Conservation (phyloP, 2,888 invertebrate species). For the Amiota communis region DNA sequence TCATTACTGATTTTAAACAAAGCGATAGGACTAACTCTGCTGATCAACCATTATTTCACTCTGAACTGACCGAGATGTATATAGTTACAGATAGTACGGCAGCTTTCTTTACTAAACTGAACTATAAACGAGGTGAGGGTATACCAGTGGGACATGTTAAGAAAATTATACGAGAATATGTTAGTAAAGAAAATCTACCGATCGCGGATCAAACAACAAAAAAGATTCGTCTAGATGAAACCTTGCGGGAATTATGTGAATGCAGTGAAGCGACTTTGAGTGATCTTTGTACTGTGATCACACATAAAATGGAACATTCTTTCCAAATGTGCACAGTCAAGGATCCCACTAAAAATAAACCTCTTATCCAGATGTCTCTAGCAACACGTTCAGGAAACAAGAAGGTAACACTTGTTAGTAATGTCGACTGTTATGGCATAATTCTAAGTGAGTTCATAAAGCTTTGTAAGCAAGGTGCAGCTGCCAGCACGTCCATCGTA, state of each 20-base stretch:
- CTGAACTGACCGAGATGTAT: slow-evolving; percentile 71
- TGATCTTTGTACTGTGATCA: slow-evolving; percentile 79
- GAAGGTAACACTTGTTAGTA: slow-evolving; percentile 92
- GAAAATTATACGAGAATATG: slow-evolving; percentile 81
- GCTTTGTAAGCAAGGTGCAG: slow-evolving; percentile 87
- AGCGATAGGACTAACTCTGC: slow-evolving; percentile 33
- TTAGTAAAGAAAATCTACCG: slow-evolving; percentile 78
- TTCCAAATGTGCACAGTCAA: slow-evolving; percentile 72
- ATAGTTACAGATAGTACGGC: slow-evolving; percentile 69
- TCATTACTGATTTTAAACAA: slow-evolving; percentile 65
- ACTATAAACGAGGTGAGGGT: slow-evolving; percentile 77
- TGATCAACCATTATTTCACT: slow-evolving; percentile 67
- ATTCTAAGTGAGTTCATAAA: slow-evolving; percentile 84
- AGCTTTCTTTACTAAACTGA: slow-evolving; percentile 69
- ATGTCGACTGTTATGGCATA: slow-evolving; percentile 90
- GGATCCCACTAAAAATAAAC: slow-evolving; percentile 78
- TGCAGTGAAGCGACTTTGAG: slow-evolving; percentile 77
- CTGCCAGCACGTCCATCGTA: slow-evolving; percentile 88
- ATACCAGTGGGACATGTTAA: slow-evolving; percentile 79
- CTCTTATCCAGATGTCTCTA: slow-evolving; percentile 84
- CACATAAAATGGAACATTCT: slow-evolving; percentile 78
- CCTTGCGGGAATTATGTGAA: slow-evolving; percentile 62
- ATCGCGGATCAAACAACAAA: slow-evolving; percentile 69
- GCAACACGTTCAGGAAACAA: slow-evolving; percentile 89
- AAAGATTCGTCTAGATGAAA: slow-evolving; percentile 65